Evolutionary conservation across 2,888 invertebrate genomes (phyloP).

Genomic region (Dasysyrphus albostriatus): DNA sequence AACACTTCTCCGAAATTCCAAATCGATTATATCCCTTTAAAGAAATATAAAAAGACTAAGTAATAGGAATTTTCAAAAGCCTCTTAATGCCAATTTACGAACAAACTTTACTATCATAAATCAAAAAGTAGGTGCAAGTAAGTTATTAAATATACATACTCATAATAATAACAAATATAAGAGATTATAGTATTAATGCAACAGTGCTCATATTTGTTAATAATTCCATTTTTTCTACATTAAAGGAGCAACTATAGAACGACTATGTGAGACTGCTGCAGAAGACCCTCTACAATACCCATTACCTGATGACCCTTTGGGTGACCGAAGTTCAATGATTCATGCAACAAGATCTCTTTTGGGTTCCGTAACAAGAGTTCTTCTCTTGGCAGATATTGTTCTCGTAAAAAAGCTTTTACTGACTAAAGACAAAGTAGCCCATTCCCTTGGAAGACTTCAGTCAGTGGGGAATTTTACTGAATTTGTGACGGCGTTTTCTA

Average conservation of each 20-base stretch:
- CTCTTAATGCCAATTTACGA: too few relatives aligned
- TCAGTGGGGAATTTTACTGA: conserved; percentile 97
- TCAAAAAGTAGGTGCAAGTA: too few relatives aligned
- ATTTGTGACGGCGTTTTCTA: conserved; percentile 99
- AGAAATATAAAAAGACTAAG: too few relatives aligned
- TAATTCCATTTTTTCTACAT: conserved; percentile 63
- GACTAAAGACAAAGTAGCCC: conserved; percentile 97
- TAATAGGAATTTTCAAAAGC: too few relatives aligned
- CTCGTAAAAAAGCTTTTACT: conserved; percentile 97
- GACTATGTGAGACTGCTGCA: conserved; percentile 90
- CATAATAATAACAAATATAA: too few relatives aligned
- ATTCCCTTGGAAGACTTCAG: conserved; percentile 92
- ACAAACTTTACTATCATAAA: too few relatives aligned
- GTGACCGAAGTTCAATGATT: conserved; percentile 90
- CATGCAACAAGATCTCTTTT: conserved; percentile 96
- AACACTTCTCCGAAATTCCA: too few relatives aligned
- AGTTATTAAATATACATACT: too few relatives aligned
- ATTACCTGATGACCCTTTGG: conserved; percentile 87
- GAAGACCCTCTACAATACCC: conserved; percentile 85
- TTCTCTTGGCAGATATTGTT: conserved; percentile 98
- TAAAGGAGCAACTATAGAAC: conserved; percentile 95
- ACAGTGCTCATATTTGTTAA: not conserved
- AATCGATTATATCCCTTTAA: too few relatives aligned
- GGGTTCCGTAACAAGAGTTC: conserved; percentile 96
- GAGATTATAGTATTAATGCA: too few relatives aligned